Evolutionary conservation across 1,140 invertebrate species (phyloP).

Genomic region (Zaprionus davidi): DNA sequence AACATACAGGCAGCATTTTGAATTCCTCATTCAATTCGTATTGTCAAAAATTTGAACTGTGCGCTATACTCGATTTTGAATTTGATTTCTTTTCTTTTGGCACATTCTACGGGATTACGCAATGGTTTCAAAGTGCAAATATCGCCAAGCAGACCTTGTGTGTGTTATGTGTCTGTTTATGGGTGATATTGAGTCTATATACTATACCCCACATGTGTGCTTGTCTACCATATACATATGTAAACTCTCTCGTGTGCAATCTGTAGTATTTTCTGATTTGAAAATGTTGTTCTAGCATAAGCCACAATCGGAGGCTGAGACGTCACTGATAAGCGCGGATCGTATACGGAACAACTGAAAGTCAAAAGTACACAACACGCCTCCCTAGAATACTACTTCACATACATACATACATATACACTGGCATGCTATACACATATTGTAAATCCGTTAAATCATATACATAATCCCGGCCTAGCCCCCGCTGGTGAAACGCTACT

Average conservation of each 20-base stretch:
- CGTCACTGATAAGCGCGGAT: constrained; percentile 69
- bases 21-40: neutral
- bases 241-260: constrained; percentile 2
- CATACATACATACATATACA: neutral
- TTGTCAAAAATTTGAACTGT: neutral
- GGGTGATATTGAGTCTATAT: constrained; percentile 6
- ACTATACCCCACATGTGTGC: constrained; percentile 8
- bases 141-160: constrained; percentile 25
- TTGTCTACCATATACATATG: neutral
- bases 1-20: neutral
- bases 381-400: neutral
- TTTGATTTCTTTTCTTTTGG: constrained; percentile 2
- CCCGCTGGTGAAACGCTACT: constrained; percentile 7
- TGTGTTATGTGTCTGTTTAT: constrained; percentile 12
- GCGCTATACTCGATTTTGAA: neutral
- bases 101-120: neutral
- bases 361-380: constrained; percentile 66
- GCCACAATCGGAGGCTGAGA: constrained; percentile 35
- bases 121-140: constrained; percentile 25
- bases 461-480: constrained; percentile 20
- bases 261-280: neutral
- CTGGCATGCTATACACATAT: neutral
- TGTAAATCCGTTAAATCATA: constrained; percentile 11
- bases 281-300: constrained; percentile 27
- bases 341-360: constrained; percentile 41